Conservation (phyloP, 2,888 invertebrate species). For the Ornithoptera alexandrae region DNA sequence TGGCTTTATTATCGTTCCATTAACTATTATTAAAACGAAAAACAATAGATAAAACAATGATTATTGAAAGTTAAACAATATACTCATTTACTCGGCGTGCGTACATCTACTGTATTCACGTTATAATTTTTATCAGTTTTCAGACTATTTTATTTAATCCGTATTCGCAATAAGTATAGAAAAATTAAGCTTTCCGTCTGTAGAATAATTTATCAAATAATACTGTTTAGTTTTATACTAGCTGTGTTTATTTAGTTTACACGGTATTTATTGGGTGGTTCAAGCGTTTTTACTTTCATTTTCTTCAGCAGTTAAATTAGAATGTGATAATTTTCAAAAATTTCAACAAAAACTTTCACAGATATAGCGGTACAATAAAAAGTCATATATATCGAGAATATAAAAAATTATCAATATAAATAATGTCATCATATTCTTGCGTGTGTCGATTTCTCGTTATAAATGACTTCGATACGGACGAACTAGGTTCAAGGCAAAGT, state of each 20-base stretch:
- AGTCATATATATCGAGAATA: not conserved
- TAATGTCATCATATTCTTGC: conserved; percentile 6
- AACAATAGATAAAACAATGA: conserved; percentile 31
- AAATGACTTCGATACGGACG: conserved; percentile 13
- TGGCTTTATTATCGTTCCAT: conserved; percentile 29
- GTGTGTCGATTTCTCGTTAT: conserved; percentile 8
- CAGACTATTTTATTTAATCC: not conserved
- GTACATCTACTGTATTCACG: conserved; percentile 1
- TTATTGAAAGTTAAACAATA: conserved; percentile 29
- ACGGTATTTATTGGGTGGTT: too few relatives aligned
- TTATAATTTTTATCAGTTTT: conserved; percentile 3
- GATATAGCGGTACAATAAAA: not conserved
- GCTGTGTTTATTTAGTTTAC: too few relatives aligned
- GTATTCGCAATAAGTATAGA: not conserved
- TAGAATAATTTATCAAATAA: too few relatives aligned
- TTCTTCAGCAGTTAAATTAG: too few relatives aligned
- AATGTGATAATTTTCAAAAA: too few relatives aligned
- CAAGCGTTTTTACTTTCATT: too few relatives aligned
- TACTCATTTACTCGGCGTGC: conserved; percentile 20
- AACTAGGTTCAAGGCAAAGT: conserved; percentile 14
- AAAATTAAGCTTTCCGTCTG: too few relatives aligned
- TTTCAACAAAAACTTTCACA: too few relatives aligned
- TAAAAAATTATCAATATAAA: conserved; percentile 1
- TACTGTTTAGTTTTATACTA: too few relatives aligned
- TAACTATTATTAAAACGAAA: conserved; percentile 28